Base-by-base conservation (phyloP, 2,797 vertebrate genomes). In the Fundulus diaphanus region DNA sequence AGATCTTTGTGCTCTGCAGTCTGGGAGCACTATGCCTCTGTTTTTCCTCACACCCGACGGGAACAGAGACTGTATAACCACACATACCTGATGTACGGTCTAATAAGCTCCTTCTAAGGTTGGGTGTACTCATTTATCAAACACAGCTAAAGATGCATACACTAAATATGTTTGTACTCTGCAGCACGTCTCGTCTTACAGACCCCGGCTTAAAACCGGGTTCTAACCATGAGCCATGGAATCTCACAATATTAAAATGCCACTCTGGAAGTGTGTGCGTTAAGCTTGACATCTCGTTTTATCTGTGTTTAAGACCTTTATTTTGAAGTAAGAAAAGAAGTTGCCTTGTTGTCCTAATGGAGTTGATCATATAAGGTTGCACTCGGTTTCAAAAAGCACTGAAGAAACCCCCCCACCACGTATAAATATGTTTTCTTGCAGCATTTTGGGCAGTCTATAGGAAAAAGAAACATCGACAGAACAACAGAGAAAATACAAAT, bases 1-100 rank as follows among this genome's bases (percentile, higher is more conserved):
- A 78, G 83, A 81, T 91, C 89, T 92, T 89, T 92, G 88, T 90
- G 87, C 82, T 89, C 59, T 44, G 76, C 80, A 68, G 90, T 72
- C 82, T 81, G 84, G 87, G 86, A 82, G 90, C 85, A 35, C 76
- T 77, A 78, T 68, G 72, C 59, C 79, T 87, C 84, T 82, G 85
- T 79, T 90, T 88, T 89, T 76, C 61, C 78, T 91, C 86, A 82
- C 81, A 68, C 79, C 49, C 78, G 79, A 89, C 75, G 37, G 78
- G 37, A 80, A 84, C 80, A 82, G 33, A n/a, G 67, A 78, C 67
- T 77, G 40, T 48, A 69, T 59, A 72, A 57, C 65, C 72, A 74
- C 76, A 76, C 82, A 73, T 27, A 82, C 74, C 54, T 35, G 37
- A 56, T 72, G 68, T 44, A 74, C 33, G 61, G 13, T 84, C 27